Evolutionary conservation across 2,888 invertebrate genomes (phyloP), one percentile per base, ranked within the genome.

Genomic region (Apotomis capreana): DNA sequence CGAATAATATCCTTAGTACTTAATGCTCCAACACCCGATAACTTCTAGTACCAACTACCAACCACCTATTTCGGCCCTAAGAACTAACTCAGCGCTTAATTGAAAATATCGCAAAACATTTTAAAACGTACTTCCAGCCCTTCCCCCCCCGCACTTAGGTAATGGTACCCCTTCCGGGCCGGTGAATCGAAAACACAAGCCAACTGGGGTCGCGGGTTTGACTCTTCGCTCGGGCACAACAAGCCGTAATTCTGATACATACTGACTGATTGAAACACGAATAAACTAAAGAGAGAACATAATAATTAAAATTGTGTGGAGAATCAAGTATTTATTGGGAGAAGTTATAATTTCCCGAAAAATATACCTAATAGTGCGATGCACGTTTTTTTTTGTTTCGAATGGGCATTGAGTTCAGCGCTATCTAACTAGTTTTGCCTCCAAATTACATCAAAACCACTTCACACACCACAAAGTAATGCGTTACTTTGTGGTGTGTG

Each of bases 201-300:
- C 76, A 75, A 78, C 77, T 78, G 79, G 82, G 81, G 78, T 75
- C 76, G 76, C 75, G 75, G 81, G 83, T 88, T 88, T 87, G 86
- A 87, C 87, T 87, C 85, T 81, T 84, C 82, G 78, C 86, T 87
- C 81, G 76, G 78, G 80, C 78, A 80, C 79, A 82, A 85, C 83
- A 81, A 83, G 83, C 83, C 83, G 54, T 55, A 84, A 86, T 87
- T 84, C 78, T 64, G 77, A 61, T 46, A 81, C 78, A 9, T 73
- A 9, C 51, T n/a, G 12, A 40, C 40, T 6, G 6, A 40, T 40
- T 4, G 40, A 26, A 26, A 26, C 26, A 26, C 26, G 26, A 26
- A 26, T 1, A 26, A 15, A 15, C 15, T 15, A 15, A 15, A 15
- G 15, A 15, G 15, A 1, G 26, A 5, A 40, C 59, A 46, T 26